phyloP scores from a whole-genome alignment of 2,888 invertebrate genomes.

The Polylopha cassiicola region DNA sequence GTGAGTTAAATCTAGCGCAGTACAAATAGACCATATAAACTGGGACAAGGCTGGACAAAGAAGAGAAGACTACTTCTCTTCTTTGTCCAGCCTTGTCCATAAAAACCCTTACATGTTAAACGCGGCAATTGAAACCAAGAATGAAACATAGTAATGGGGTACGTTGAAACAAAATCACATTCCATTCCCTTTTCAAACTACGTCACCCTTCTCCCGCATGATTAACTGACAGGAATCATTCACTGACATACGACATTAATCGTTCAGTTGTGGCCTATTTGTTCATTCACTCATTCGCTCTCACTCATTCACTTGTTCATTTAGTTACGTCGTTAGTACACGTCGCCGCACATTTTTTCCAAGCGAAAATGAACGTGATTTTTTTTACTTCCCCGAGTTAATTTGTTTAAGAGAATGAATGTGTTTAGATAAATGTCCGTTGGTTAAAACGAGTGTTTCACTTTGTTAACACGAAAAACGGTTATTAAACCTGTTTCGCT shows the following conservation, averaged over 20 bases:
- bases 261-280: slow-evolving; percentile 50
- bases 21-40: too few relatives aligned
- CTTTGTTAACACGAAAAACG: slow-evolving; percentile 38
- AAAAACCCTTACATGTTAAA: too few relatives aligned
- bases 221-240: slow-evolving; percentile 49
- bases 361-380: slow-evolving; percentile 31
- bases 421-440: slow-evolving; percentile 44
- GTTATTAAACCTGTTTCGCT: slow-evolving; percentile 27
- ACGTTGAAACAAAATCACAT: background rate
- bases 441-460: slow-evolving; percentile 34
- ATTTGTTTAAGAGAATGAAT: slow-evolving; percentile 53
- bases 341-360: slow-evolving; percentile 28
- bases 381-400: slow-evolving; percentile 40
- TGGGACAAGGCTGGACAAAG: too few relatives aligned
- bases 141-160: background rate
- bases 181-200: slow-evolving; percentile 31
- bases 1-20: too few relatives aligned
- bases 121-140: too few relatives aligned
- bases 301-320: slow-evolving; percentile 42
- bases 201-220: slow-evolving; percentile 37
- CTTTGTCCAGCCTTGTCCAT: too few relatives aligned
- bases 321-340: slow-evolving; percentile 46
- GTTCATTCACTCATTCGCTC: slow-evolving; percentile 35
- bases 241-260: slow-evolving; percentile 52
- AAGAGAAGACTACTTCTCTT: too few relatives aligned